These are phyloP conservation scores for Pseudomyrmex dendroicus DNA, from an alignment of 1,140 invertebrate genomes.

Conservation along the genomic window DNA sequence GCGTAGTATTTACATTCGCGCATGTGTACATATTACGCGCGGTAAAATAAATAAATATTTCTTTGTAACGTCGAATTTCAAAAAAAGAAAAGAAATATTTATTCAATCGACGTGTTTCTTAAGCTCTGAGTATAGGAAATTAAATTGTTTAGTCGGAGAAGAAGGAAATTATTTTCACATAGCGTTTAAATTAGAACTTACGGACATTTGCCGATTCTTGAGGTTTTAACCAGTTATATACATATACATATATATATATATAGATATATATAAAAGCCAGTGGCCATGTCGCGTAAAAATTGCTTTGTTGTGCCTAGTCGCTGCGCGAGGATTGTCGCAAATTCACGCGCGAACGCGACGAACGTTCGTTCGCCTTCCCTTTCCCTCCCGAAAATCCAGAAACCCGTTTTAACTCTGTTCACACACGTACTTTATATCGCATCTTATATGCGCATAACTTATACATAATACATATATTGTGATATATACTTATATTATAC, in stretches of 20 bases:
- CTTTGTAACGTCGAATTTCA: no score
- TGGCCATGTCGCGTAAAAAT: constrained; percentile 54
- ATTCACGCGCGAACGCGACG: constrained; percentile 28
- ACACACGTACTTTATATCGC: constrained; percentile 6
- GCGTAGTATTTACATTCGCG: no score
- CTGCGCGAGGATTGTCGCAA: constrained; percentile 10
- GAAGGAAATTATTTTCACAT: not conserved
- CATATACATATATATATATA: no score
- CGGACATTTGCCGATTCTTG: not conserved
- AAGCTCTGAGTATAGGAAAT: no score
- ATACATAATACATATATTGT: constrained; percentile 38
- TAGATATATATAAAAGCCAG: constrained; percentile 60
- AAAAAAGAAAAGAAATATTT: no score
- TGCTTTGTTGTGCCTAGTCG: constrained; percentile 52
- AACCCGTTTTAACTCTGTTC: constrained; percentile 23
- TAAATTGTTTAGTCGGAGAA: not conserved
- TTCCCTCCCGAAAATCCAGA: no score
- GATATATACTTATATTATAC: constrained; percentile 42
- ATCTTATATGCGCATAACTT: constrained; percentile 21
- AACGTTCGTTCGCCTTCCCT: not conserved
- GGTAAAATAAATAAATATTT: no score
- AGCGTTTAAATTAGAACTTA: constrained; percentile 4
- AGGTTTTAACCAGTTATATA: not conserved
- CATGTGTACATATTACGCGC: no score
- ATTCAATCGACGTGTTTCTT: no score